A percentile compares a stretch with the other conserved stretches of the same genome.
Evolutionary conservation across 2,113 vertebrate species (phyloP).

Genomic region (Cyrtonyx montezumae): DNA sequence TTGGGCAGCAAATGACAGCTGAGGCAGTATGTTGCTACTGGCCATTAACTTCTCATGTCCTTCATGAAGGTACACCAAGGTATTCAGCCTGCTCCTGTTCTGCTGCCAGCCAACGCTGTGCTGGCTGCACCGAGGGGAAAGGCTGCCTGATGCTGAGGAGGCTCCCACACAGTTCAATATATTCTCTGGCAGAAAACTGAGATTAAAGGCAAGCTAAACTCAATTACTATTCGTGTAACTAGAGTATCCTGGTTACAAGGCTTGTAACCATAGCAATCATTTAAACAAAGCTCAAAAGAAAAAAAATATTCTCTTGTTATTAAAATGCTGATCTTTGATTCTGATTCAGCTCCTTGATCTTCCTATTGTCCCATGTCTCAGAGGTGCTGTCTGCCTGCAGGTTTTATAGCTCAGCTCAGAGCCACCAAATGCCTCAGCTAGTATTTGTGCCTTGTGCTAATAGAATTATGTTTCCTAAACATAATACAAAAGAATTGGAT

Average conservation of each 20-base stretch:
- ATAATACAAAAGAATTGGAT: not conserved
- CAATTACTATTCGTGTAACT: constrained; percentile 18
- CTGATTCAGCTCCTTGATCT: not conserved
- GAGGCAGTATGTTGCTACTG: rapidly evolving
- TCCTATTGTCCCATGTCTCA: not conserved
- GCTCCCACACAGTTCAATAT: not conserved
- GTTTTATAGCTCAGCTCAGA: not conserved
- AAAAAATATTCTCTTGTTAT: not conserved
- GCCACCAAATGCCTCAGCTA: not conserved
- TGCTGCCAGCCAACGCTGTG: not conserved
- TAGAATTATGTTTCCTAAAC: not conserved
- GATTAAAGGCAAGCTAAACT: not conserved
- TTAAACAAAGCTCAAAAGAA: constrained; percentile 30
- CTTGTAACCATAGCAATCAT: constrained; percentile 24
- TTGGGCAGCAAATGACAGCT: not conserved
- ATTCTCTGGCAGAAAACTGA: not conserved
- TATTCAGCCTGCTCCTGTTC: not conserved
- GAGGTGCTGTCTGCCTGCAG: not conserved
- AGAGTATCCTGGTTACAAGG: constrained; percentile 25
- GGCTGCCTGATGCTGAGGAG: not conserved
- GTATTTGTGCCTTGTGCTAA: not conserved
- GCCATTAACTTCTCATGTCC: not conserved
- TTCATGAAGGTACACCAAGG: rapidly evolving
- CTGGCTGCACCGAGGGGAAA: not conserved
- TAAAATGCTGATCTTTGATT: constrained; percentile 4